These are phyloP conservation scores for Colistium nudipinnis DNA, from an alignment of 2,113 vertebrate genomes.

Conservation along the genomic window DNA sequence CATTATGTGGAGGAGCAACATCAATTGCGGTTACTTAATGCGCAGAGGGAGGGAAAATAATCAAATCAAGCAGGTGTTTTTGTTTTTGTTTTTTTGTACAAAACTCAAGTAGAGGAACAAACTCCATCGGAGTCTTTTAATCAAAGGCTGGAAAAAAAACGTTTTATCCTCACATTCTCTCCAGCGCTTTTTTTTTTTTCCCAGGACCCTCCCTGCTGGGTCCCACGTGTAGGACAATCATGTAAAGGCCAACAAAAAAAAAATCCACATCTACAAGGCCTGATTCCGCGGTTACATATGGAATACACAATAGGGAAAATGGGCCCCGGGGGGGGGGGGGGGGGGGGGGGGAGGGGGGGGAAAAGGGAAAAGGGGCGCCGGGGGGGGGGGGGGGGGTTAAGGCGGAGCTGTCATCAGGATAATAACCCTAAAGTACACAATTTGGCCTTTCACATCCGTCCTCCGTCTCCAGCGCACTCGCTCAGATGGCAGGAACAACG, in stretches of 20 bases:
- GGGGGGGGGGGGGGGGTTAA: constrained; percentile 19
- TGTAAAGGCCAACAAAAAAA: constrained; percentile 22
- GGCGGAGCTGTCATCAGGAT: constrained; percentile 32
- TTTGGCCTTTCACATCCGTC: constrained; percentile 40
- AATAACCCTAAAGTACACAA: constrained; percentile 47
- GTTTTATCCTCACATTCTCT: constrained; percentile 5
- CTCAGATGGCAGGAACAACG: constrained; percentile 27
- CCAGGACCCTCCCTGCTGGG: constrained; percentile 24
- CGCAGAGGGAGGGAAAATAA: neutral
- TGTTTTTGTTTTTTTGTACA: constrained; percentile 3
- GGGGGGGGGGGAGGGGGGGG: constrained; percentile 27
- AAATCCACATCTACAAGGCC: neutral
- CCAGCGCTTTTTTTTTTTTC: constrained; percentile 4
- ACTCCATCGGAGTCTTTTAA: constrained; percentile 2
- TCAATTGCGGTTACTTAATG: neutral
- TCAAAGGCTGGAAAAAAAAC: constrained; percentile 14
- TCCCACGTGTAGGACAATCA: constrained; percentile 36
- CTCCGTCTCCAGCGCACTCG: constrained; percentile 8
- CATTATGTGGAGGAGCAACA: neutral
- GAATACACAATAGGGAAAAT: constrained; percentile 15
- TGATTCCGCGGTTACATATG: constrained; percentile 34
- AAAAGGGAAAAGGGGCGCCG: constrained; percentile 4
- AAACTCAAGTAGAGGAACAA: neutral
- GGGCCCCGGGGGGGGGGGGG: constrained; percentile 13
- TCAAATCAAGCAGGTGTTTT: constrained; percentile 2